Evolutionary conservation across 2,888 invertebrate species (phyloP).

Genomic region (Nipponacmea schrenckii): DNA sequence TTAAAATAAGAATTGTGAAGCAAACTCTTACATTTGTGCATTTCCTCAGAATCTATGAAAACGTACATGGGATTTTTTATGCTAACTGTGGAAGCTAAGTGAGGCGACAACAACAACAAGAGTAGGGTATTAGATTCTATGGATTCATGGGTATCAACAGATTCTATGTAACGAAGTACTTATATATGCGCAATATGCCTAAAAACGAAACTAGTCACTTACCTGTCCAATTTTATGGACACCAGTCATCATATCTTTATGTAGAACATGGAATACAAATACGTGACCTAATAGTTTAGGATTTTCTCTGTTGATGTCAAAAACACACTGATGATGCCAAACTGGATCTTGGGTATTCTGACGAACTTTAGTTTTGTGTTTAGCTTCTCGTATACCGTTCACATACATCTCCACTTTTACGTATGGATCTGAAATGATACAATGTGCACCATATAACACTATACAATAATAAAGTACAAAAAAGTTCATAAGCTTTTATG

Average conservation of each 20-base stretch:
- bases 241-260: conserved; percentile 63
- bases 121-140: too few relatives aligned
- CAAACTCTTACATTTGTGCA: too few relatives aligned
- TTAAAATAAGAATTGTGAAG: too few relatives aligned
- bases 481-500: too few relatives aligned
- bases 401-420: conserved; percentile 63
- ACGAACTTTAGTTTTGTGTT: conserved; percentile 60
- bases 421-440: conserved; percentile 51
- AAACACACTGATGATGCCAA: conserved; percentile 60
- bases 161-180: too few relatives aligned
- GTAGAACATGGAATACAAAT: conserved; percentile 59
- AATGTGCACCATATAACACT: background rate
- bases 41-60: too few relatives aligned
- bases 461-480: too few relatives aligned
- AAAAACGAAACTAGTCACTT: background rate
- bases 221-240: conserved; percentile 62
- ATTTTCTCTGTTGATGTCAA: conserved; percentile 61
- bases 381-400: conserved; percentile 59
- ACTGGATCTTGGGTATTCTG: conserved; percentile 61
- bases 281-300: conserved; percentile 62
- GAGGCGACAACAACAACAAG: too few relatives aligned
- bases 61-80: too few relatives aligned
- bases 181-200: too few relatives aligned
- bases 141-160: too few relatives aligned
- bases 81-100: too few relatives aligned